Percentiles rank a stretch among this genome's conserved stretches.
Conservation (phyloP, 1,140 invertebrate genomes). For the Artemia franciscana region DNA sequence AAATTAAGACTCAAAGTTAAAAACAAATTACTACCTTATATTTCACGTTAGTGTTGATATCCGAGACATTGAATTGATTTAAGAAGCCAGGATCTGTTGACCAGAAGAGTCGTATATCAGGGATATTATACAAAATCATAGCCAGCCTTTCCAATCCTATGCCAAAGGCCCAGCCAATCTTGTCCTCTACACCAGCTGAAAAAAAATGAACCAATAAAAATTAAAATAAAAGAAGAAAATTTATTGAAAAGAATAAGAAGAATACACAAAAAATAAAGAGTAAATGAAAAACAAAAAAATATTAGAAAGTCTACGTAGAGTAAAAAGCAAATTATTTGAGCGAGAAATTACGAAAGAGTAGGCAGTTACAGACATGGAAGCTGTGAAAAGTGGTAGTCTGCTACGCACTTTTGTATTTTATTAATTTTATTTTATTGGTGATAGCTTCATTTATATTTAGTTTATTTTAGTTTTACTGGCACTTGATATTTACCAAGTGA, state of each 20-base stretch:
- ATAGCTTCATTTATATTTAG: too few species aligned
- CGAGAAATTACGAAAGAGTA: too few species aligned
- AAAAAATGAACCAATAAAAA: conserved; percentile 3
- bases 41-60: conserved; percentile 32
- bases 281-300: neutral
- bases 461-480: too few species aligned
- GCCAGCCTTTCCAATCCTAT: conserved; percentile 83
- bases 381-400: neutral
- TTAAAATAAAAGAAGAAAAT: conserved; percentile 1
- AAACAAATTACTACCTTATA: conserved; percentile 30
- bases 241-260: neutral
- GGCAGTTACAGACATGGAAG: neutral
- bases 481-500: too few species aligned
- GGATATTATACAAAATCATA: conserved; percentile 85
- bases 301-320: neutral
- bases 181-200: conserved; percentile 46
- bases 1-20: too few species aligned
- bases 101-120: conserved; percentile 93
- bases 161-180: conserved; percentile 95
- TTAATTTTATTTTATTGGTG: conserved; percentile 1
- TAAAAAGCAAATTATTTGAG: neutral
- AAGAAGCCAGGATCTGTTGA: conserved; percentile 66
- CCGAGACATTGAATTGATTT: conserved; percentile 58
- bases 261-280: conserved; percentile 5
- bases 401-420: neutral